phyloP scores from a whole-genome alignment of 2,888 invertebrate species.

The Amiota communis region DNA sequence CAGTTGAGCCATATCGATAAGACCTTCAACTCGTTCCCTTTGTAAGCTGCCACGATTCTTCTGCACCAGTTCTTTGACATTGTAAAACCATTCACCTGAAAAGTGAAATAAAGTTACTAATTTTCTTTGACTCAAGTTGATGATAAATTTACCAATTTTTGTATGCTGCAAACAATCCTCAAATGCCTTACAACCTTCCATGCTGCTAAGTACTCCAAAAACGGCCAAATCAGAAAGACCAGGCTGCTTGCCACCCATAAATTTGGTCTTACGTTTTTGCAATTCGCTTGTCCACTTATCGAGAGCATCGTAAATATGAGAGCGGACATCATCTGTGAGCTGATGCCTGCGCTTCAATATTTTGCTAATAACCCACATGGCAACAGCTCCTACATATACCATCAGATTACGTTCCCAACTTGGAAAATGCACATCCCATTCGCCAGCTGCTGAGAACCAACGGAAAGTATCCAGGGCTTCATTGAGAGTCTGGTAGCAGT shows the following conservation, averaged over 20 bases:
- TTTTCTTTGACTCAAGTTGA: background rate
- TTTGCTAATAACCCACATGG: slow-evolving; percentile 95
- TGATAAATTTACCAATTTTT: slow-evolving; percentile 75
- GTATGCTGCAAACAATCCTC: slow-evolving; percentile 84
- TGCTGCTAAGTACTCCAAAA: slow-evolving; percentile 91
- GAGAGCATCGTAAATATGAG: slow-evolving; percentile 91
- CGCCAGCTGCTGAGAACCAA: slow-evolving; percentile 94
- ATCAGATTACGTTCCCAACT: slow-evolving; percentile 88
- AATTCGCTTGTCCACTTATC: slow-evolving; percentile 85
- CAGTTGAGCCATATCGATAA: slow-evolving; percentile 27
- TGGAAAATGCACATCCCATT: slow-evolving; percentile 93
- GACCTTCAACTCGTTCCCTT: slow-evolving; percentile 63
- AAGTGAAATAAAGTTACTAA: background rate
- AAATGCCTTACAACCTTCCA: slow-evolving; percentile 94
- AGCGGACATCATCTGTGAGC: slow-evolving; percentile 89
- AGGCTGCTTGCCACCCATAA: slow-evolving; percentile 90
- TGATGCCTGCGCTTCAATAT: slow-evolving; percentile 88
- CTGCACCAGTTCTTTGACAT: slow-evolving; percentile 77
- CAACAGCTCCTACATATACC: slow-evolving; percentile 92
- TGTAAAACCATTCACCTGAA: slow-evolving; percentile 79
- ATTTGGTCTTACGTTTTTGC: slow-evolving; percentile 80
- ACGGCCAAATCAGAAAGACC: slow-evolving; percentile 94
- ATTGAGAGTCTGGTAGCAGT: slow-evolving; percentile 89
- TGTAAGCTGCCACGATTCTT: slow-evolving; percentile 66
- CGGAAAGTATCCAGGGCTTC: slow-evolving; percentile 94